phyloP scores from a whole-genome alignment of 2,888 invertebrate genomes.

The Tetanocera ferruginea region DNA sequence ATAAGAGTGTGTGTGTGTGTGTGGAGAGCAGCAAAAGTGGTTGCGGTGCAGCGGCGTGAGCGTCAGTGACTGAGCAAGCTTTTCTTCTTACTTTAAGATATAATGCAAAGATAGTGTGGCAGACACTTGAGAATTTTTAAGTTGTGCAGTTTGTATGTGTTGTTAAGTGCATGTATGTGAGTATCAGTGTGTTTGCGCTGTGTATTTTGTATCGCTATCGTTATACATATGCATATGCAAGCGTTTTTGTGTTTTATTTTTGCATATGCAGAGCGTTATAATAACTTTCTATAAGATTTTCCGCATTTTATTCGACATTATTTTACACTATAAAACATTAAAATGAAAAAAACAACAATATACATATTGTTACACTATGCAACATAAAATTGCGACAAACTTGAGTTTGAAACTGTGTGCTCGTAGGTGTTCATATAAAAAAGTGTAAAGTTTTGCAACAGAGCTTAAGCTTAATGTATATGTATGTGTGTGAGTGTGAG shows the following conservation, averaged over 20 bases:
- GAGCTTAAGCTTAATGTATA: not conserved
- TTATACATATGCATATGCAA: conserved; percentile 5
- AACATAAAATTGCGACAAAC: not conserved
- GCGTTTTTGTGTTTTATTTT: conserved; percentile 37
- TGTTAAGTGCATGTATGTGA: not conserved
- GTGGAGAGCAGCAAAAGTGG: not conserved
- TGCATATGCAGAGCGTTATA: not conserved
- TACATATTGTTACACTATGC: no score
- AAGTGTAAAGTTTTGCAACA: not conserved
- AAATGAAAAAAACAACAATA: no score
- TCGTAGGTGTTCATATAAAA: not conserved
- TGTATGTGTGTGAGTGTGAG: not conserved
- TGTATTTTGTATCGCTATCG: no score
- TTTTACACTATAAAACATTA: no score
- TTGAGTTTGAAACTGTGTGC: conserved; percentile 44
- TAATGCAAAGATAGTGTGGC: not conserved
- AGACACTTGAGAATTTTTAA: conserved; percentile 13
- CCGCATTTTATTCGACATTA: not conserved
- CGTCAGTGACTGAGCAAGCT: not conserved
- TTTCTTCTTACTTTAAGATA: conserved; percentile 7
- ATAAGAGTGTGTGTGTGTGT: not conserved
- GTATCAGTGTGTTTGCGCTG: not conserved
- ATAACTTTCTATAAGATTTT: conserved; percentile 2
- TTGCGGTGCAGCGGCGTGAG: not conserved
- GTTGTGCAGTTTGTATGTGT: not conserved